Percentiles rank a stretch among this genome's conserved stretches.
phyloP scores from a whole-genome alignment of 2,113 vertebrate species.

The Ranitomeya variabilis region DNA sequence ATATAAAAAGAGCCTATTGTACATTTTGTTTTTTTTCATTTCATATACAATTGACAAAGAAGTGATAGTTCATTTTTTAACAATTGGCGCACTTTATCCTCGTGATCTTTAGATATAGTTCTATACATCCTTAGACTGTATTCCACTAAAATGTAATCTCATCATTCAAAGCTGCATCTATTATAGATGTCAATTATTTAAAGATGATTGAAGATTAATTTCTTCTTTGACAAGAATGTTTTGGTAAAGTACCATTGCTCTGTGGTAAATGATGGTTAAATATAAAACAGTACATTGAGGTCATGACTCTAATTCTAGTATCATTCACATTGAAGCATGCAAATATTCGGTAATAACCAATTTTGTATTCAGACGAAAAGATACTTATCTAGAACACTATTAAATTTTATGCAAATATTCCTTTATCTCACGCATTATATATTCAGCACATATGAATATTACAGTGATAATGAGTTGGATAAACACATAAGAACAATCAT shows the following conservation, averaged over 20 bases:
- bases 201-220: neutral
- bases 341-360: neutral
- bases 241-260: neutral
- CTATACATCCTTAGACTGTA: neutral
- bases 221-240: constrained; percentile 1
- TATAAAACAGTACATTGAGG: neutral
- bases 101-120: no score
- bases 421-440: constrained; percentile 7
- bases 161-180: neutral
- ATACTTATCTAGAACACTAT: constrained; percentile 21
- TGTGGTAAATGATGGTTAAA: neutral
- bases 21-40: no score
- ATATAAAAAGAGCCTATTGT: no score
- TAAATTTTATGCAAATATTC: constrained; percentile 32
- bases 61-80: no score
- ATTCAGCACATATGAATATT: constrained; percentile 22
- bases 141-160: neutral
- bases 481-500: constrained; percentile 17
- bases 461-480: neutral
- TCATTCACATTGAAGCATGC: neutral
- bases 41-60: no score
- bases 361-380: neutral
- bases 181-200: neutral
- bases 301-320: neutral
- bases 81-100: no score